These are phyloP conservation scores for Pseudopodoces humilis DNA, from an alignment of 2,113 vertebrate genomes.

Conservation along the genomic window DNA sequence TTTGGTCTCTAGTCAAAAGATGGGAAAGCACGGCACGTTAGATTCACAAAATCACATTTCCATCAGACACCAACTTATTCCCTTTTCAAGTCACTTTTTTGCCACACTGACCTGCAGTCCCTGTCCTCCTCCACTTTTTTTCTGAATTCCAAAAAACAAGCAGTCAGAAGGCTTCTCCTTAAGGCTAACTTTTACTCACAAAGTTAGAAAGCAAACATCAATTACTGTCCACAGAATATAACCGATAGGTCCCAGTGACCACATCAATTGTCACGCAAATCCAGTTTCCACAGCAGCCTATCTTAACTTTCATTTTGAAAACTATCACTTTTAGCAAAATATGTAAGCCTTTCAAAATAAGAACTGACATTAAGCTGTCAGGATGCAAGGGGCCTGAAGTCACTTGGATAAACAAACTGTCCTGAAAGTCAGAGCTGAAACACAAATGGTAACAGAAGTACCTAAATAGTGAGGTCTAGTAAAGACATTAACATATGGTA, in stretches of 20 bases:
- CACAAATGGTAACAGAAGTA: rapidly evolving
- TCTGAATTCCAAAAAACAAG: background rate
- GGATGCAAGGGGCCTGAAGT: background rate
- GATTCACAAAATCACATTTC: background rate
- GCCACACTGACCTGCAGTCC: background rate
- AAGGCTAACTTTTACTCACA: background rate
- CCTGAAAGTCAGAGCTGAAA: background rate
- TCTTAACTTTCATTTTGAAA: background rate
- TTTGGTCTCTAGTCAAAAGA: background rate
- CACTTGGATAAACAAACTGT: background rate
- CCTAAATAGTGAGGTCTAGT: background rate
- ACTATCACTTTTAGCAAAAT: background rate
- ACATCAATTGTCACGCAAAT: background rate
- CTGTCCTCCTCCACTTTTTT: background rate
- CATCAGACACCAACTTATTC: background rate
- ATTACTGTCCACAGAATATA: background rate
- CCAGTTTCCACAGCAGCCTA: background rate
- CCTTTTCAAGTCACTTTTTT: background rate
- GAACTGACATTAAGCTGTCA: background rate
- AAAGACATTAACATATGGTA: background rate
- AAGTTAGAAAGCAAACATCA: background rate
- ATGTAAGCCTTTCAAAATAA: background rate
- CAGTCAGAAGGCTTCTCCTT: background rate
- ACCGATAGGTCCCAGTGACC: background rate
- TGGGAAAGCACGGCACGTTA: background rate